Evolutionary conservation across 2,888 invertebrate species (phyloP), one percentile per base, ranked within the genome.

Genomic region (Glomeris marginata): DNA sequence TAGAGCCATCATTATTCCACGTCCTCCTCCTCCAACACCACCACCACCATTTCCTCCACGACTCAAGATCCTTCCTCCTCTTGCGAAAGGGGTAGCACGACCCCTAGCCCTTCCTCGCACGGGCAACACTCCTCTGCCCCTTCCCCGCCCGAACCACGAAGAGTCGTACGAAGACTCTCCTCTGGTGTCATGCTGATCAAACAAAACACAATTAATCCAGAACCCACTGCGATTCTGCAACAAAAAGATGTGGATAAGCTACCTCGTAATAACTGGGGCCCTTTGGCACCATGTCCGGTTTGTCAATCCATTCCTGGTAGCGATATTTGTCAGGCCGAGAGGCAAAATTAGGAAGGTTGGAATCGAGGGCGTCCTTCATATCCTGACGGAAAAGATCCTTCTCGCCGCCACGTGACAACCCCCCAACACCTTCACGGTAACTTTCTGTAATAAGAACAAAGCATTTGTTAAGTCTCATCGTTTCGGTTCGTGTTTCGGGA

Each of bases 241-340:
- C 43, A 18, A 45, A 13, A 45, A 6, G 6, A 35, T 6, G 8
- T 11, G 8, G 10, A 11, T 10, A 10, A 28, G 45, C 53, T 53
- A 63, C 64, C 56, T 61, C 59, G 55, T 56, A 64, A 48, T 63
- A 63, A 46, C 60, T 60, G 8, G 58, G 52, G 15, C 60, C 60
- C 53, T 59, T 61, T 1, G 63, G 62, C 6, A 60, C 59, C 44
- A 57, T 55, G 38, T 61, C 62, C 13, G 61, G 62, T 34, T 61
- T 59, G 22, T 60, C 59, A 46, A 58, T 52, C 63, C 63, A 63
- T 20, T 57, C 56, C 22, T 62, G 59, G 42, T 59, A 60, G 41
- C 54, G 47, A 51, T 60, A 63, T 46, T 61, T 62, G 46, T 63
- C 63, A 56, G 58, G 50, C 33, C 54, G 45, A 6, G 47, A 49